Percentiles rank a stretch among this genome's conserved stretches.
Conservation (phyloP, 2,797 vertebrate species). For the Ptychadena robeensis region DNA sequence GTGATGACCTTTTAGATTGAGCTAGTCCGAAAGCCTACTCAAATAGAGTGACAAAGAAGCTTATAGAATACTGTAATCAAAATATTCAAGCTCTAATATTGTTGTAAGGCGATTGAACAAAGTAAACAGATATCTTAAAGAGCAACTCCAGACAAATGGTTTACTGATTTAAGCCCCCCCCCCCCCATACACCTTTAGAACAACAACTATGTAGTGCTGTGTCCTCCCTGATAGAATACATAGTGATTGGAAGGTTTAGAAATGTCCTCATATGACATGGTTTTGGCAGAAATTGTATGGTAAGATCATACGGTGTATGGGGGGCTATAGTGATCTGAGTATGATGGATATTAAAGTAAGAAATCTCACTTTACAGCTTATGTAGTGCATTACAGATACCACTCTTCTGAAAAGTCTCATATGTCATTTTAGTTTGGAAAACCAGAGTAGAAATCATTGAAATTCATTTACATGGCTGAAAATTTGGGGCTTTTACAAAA, state of each 20-base stretch:
- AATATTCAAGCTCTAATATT: conserved; percentile 23
- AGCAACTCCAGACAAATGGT: background rate
- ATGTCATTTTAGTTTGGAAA: too few species aligned
- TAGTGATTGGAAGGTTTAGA: too few species aligned
- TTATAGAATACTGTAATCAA: conserved; percentile 29
- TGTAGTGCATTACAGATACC: background rate
- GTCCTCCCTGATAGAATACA: too few species aligned
- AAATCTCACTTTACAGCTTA: background rate
- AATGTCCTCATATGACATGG: too few species aligned
- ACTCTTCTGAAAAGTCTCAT: background rate
- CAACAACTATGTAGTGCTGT: too few species aligned
- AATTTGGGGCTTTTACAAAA: too few species aligned
- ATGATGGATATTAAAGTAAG: too few species aligned
- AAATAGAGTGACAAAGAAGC: conserved; percentile 45
- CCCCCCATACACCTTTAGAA: too few species aligned
- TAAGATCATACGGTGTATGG: too few species aligned
- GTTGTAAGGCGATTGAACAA: conserved; percentile 1
- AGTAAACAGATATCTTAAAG: conserved; percentile 29
- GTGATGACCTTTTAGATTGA: conserved; percentile 48
- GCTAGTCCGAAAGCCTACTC: conserved; percentile 51
- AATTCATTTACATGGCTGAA: background rate
- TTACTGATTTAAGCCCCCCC: too few species aligned
- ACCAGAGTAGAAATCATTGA: background rate
- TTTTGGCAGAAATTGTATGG: too few species aligned
- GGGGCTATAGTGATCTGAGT: too few species aligned